Evolutionary conservation across 2,797 vertebrate genomes (phyloP).

Genomic region (Phataginus tetradactyla): DNA sequence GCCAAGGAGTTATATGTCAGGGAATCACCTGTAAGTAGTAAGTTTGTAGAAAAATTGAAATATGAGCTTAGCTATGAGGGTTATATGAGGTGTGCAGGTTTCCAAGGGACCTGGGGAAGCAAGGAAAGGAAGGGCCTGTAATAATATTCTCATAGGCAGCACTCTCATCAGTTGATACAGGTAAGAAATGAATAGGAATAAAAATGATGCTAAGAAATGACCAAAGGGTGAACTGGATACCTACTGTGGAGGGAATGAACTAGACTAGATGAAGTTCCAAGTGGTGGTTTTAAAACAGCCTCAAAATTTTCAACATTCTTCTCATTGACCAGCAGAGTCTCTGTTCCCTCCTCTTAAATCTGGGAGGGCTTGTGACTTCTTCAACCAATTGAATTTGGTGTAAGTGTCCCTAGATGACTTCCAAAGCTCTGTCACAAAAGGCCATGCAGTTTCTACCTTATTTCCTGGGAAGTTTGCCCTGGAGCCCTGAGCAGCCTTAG

Average conservation of each 20-base stretch:
- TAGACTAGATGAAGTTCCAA: neutral
- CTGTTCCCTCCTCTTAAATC: neutral
- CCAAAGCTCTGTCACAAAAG: neutral
- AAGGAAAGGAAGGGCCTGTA: neutral
- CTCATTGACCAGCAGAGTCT: neutral
- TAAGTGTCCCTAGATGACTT: neutral
- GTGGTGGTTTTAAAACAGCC: neutral
- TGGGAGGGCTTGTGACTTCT: neutral
- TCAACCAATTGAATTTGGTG: neutral
- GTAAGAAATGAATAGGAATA: constrained; percentile 1
- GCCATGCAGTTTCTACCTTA: neutral
- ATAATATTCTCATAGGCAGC: neutral
- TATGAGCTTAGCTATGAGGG: neutral
- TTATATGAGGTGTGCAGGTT: neutral
- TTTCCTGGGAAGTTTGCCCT: neutral
- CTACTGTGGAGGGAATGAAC: neutral
- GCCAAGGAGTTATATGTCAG: neutral
- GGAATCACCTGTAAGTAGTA: neutral
- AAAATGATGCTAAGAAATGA: neutral
- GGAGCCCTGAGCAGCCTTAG: neutral
- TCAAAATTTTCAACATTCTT: neutral
- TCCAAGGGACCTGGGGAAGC: neutral
- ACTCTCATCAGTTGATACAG: neutral
- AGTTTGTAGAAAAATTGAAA: constrained; percentile 47
- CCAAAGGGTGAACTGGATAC: neutral